Percentiles rank a stretch among this genome's conserved stretches.
phyloP scores from a whole-genome alignment of 2,888 invertebrate species.

The Acronicta leporina region DNA sequence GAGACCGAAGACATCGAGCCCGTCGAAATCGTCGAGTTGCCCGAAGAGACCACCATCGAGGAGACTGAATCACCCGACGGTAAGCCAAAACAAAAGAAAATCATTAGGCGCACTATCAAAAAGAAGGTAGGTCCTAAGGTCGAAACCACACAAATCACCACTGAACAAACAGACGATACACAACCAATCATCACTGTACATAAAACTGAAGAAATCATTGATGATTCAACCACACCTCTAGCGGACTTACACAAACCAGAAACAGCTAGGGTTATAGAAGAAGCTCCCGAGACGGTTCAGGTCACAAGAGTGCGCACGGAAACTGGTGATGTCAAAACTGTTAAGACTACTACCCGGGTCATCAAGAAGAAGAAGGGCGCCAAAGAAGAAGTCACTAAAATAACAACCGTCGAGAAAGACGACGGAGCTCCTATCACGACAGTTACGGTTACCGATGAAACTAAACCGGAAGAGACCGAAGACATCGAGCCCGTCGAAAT shows the following conservation, averaged over 20 bases:
- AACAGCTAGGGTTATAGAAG: neutral
- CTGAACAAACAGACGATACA: slow-evolving; percentile 35
- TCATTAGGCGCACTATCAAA: slow-evolving; percentile 37
- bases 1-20: neutral
- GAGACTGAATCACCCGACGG: slow-evolving; percentile 66
- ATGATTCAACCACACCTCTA: slow-evolving; percentile 33
- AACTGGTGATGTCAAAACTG: neutral
- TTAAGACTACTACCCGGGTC: neutral
- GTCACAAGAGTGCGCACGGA: neutral
- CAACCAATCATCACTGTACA: slow-evolving; percentile 27
- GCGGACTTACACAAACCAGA: neutral
- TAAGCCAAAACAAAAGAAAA: slow-evolving; percentile 64
- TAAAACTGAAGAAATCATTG: slow-evolving; percentile 32
- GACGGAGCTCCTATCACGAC: slow-evolving; percentile 70
- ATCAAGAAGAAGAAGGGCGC: neutral
- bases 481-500: slow-evolving; percentile 56
- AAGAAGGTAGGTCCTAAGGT: slow-evolving; percentile 39
- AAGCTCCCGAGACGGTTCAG: neutral
- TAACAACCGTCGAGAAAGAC: slow-evolving; percentile 62
- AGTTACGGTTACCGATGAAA: slow-evolving; percentile 58
- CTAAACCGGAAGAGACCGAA: slow-evolving; percentile 42
- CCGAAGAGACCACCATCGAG: slow-evolving; percentile 43
- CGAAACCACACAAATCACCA: slow-evolving; percentile 39
- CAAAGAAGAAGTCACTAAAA: slow-evolving; percentile 22
- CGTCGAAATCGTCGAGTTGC: neutral